Base-by-base conservation (phyloP, 2,797 vertebrate species). In the Chlorospingus semifuscus region DNA sequence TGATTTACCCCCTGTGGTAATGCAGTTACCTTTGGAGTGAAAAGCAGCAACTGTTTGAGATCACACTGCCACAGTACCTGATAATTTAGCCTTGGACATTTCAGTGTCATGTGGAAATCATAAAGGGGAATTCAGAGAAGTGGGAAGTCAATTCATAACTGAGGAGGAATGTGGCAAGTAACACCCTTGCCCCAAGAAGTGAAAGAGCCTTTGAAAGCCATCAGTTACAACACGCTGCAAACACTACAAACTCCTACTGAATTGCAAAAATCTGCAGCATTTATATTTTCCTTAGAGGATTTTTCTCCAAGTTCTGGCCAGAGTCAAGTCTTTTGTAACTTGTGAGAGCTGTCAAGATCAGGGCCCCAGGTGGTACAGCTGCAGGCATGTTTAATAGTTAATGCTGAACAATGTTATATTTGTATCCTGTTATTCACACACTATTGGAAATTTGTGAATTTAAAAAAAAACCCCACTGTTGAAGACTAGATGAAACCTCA, bases 311-410 rank as follows among this genome's bases (percentile, higher is more conserved):
- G 65, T 94, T 83, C 76, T 71, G 64, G 8, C 50, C 87, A 55
- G 49, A 94, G 34, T 92, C 65, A 83, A 86, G 34, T 88, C 68
- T 93, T 84, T 65, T 59, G 77, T 70, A 91, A 94, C 83, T 92
- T 87, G 83, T 75, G 83, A 94, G 69, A 88, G 55, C 91, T 91
- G 79, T 94, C 86, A 74, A 84, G 93, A 96, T 94, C 94, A 95
- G 90, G 96, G 79, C 79, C 68, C 34, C 89, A 71, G 94, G 96
- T 96, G 91, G 74, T 94, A 92, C 55, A 77, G 91, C 96, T 95
- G 70, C 76, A 91, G 94, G 95, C 82, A 63, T 95, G 71, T 96
- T 97, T 96, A 96, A 97, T 96, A 94, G 83, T 95, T 96, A 95
- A 97, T 94, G 61, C 70, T 66, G 69, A 96, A 87, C 95, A 91